Evolutionary conservation across 2,113 vertebrate species (phyloP).

Genomic region (Jaculus jaculus): DNA sequence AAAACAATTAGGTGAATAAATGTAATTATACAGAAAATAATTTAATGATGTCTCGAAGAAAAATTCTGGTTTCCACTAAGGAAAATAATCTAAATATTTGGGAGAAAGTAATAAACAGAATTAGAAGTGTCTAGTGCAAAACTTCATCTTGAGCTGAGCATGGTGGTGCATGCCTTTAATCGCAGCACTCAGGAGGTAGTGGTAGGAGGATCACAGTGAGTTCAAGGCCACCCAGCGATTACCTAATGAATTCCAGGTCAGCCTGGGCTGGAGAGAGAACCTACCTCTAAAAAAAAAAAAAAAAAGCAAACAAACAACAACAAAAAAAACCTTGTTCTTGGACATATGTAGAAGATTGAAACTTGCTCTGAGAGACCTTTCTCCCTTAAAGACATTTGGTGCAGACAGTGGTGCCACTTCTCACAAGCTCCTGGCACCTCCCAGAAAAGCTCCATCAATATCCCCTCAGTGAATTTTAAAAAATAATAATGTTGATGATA

Average conservation of each 20-base stretch:
- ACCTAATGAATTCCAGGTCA: too few species aligned
- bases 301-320: too few species aligned
- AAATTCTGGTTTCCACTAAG: neutral
- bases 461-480: neutral
- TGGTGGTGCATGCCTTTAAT: too few species aligned
- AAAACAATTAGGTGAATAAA: conserved; percentile 30
- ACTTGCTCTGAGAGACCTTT: neutral
- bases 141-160: too few species aligned
- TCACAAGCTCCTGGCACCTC: neutral
- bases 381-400: neutral
- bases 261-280: too few species aligned
- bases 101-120: neutral
- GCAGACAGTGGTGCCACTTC: neutral
- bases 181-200: too few species aligned
- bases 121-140: neutral
- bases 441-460: neutral
- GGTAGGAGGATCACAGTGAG: too few species aligned
- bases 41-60: neutral
- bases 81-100: neutral
- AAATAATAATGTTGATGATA: neutral
- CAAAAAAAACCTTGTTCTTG: too few species aligned
- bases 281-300: too few species aligned
- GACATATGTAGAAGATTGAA: neutral
- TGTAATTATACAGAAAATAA: neutral
- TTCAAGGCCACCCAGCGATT: too few species aligned